Base-by-base conservation (phyloP, 2,888 invertebrate genomes). In the Ecdyonurus torrentis region DNA sequence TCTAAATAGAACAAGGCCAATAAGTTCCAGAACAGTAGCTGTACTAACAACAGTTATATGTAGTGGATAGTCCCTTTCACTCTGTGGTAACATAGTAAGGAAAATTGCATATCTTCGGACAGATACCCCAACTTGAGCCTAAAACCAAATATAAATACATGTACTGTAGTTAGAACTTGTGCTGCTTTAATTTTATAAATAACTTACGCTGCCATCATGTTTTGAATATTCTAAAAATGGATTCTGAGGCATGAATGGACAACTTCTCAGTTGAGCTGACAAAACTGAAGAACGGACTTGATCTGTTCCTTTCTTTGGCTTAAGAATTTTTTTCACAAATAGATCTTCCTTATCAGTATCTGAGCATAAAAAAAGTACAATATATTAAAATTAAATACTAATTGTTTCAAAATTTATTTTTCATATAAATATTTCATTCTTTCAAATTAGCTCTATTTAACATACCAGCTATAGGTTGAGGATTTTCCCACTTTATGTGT, bases 1-100 rank as follows among this genome's bases (percentile, higher is more conserved):
- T 77, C 91, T 89, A 73, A 91, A 92, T 76, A 94, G 90, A 70
- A 91, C 91, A 63, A 96, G 83, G 50, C 97, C 97, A 72, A 97
- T 91, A 37, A 96, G 81, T 73, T 97, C 95, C 69, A 83, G 81
- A 63, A 96, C 90, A 77, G 88, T 92, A 24, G 95, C 93, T 69
- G 83, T 84, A 20, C 88, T 83, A 64, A 91, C 79, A 61, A 94
- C 89, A 70, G 86, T 84, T 62, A 93, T 83, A 69, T 84, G 82
- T 73, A 95, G 77, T 0, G 95, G 94, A 76, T 91, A 93, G 68
- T 86, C 84, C 66, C 91, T 83, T 66, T 90, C 84, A 63, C 86
- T 85, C 66, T 85, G 85, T 0, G 89, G 83, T 25, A 92, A 77
- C 87, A 95, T 91, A 61, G 90, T 90, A 73, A 96, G 81, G 72